Base-by-base conservation (phyloP, 2,888 invertebrate species). In the Ormia ochracea region DNA sequence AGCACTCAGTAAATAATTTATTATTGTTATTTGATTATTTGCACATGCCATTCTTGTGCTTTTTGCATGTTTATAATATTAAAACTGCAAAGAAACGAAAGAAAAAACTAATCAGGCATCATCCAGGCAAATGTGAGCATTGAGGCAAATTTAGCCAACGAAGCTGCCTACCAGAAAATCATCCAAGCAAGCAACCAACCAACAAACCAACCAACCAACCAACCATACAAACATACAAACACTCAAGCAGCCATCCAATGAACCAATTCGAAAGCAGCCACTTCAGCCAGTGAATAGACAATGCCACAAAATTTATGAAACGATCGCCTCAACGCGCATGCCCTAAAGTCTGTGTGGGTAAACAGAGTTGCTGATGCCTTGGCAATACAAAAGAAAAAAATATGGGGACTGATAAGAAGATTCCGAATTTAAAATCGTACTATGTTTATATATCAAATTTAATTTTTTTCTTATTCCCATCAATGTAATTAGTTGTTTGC, bases 11-110 rank as follows among this genome's bases (percentile, higher is more conserved):
- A 70, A 77, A 77, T 77, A 77, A 70, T 77, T 77, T 77, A 77
- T 77, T 77, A 77, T 77, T 77, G 76, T 77, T 77, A 77, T 77
- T 77, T 77, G 76, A 77, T 77, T 77, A 77, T 77, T 77, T 77
- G 69, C 76, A 77, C 69, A 77, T 77, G 76, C 76, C 63, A 77
- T 77, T 48, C 48, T 50, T 56, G 26, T 66, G 59, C 43, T 31
- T 69, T 77, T 77, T 76, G 54, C 76, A 77, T 77, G 76, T 70
- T 63, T 56, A 63, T 56, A 48, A 63, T 63, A 69, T 61, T 69
- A 69, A 69, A 74, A 56, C 3, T 9, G 12, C 23, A 26, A 45
- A 31, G n/a, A n/a, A n/a, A n/a, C n/a, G n/a, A n/a, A n/a, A 26
- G 33, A 52, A 38, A 70, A 70, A 70, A 76, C 61, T 63, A 65